Percentiles rank a stretch among this genome's conserved stretches.
Conservation (phyloP, 2,797 vertebrate species). For the Spondyliosoma cantharus region DNA sequence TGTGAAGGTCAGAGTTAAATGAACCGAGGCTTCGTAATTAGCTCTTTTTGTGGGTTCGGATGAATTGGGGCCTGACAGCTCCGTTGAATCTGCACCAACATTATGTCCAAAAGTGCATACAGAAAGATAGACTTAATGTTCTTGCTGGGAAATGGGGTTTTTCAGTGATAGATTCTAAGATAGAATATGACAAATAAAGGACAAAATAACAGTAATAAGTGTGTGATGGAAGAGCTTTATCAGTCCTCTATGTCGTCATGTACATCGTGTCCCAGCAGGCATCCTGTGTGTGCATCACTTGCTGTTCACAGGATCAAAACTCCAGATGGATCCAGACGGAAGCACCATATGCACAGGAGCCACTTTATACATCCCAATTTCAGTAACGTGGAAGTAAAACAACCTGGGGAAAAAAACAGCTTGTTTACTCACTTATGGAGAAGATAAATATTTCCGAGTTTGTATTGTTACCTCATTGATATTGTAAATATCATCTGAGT, state of each 20-base stretch:
- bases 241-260: neutral
- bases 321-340: conserved; percentile 48
- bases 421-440: too few species aligned
- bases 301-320: conserved; percentile 13
- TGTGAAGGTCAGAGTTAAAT: conserved; percentile 20
- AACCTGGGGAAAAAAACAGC: neutral
- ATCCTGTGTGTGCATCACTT: neutral
- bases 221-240: neutral
- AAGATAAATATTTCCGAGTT: too few species aligned
- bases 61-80: conserved; percentile 24
- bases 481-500: too few species aligned
- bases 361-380: neutral
- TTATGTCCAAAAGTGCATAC: neutral
- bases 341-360: conserved; percentile 18
- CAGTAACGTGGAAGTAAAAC: neutral
- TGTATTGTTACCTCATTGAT: too few species aligned
- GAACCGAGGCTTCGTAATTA: conserved; percentile 25
- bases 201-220: neutral
- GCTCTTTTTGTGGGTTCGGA: conserved; percentile 19
- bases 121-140: neutral
- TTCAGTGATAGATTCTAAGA: neutral
- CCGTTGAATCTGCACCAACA: neutral
- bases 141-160: neutral
- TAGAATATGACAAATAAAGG: neutral
- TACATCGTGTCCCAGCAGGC: conserved; percentile 9